These are phyloP conservation scores for Hoplodrina ambigua DNA, from an alignment of 2,888 invertebrate genomes.

Conservation along the genomic window DNA sequence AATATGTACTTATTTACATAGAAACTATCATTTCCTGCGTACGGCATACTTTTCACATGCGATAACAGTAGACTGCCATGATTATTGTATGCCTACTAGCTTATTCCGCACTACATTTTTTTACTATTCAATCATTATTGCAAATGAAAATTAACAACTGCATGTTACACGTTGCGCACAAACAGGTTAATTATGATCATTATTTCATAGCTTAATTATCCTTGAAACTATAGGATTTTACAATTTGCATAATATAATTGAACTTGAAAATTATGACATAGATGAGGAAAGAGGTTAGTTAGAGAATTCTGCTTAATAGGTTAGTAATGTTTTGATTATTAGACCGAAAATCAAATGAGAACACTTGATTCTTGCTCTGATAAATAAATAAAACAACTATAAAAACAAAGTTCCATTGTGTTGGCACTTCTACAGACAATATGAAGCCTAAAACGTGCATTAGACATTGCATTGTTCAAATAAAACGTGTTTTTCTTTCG, in stretches of 20 bases:
- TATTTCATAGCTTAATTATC: constrained; percentile 32
- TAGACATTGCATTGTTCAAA: neutral
- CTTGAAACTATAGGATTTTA: constrained; percentile 39
- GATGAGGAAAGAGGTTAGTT: constrained; percentile 17
- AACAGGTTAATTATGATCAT: constrained; percentile 47
- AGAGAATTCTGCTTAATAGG: too few relatives aligned
- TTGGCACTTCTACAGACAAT: neutral
- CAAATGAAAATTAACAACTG: constrained; percentile 37
- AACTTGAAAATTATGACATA: constrained; percentile 3
- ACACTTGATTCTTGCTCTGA: too few relatives aligned
- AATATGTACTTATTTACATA: constrained; percentile 76
- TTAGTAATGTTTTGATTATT: neutral
- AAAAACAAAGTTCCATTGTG: neutral
- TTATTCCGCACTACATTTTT: constrained; percentile 41
- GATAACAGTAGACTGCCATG: constrained; percentile 69
- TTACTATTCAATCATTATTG: constrained; percentile 29
- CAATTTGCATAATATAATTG: constrained; percentile 20
- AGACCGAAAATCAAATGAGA: neutral
- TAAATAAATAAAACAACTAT: neutral
- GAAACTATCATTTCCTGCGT: constrained; percentile 83
- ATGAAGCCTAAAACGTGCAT: neutral
- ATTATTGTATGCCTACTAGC: constrained; percentile 31
- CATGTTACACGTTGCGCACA: constrained; percentile 38
- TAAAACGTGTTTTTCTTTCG: neutral
- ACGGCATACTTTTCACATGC: constrained; percentile 80